Conservation (phyloP, 1,140 invertebrate species). For the Agrilus planipennis region DNA sequence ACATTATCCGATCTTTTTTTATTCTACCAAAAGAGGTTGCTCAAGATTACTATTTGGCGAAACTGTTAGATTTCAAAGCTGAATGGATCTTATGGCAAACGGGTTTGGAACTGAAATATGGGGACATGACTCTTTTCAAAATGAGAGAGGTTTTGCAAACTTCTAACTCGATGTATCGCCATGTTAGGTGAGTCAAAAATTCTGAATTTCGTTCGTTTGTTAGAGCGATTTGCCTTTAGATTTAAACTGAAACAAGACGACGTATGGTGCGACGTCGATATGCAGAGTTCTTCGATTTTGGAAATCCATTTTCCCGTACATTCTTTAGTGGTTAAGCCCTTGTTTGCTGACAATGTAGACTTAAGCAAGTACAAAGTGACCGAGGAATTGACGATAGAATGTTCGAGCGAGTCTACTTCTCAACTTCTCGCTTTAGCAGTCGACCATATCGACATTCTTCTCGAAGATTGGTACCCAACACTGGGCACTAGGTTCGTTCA, state of each 20-base stretch:
- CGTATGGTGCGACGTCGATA: conserved; percentile 71
- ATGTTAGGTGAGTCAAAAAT: conserved; percentile 25
- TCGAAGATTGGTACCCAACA: conserved; percentile 98
- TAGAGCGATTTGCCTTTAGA: neutral
- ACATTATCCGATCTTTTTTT: conserved; percentile 65
- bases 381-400: conserved; percentile 26
- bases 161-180: conserved; percentile 27
- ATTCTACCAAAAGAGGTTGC: conserved; percentile 48
- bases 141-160: conserved; percentile 62
- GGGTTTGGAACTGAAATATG: conserved; percentile 76
- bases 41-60: conserved; percentile 49
- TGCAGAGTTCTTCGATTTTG: conserved; percentile 70
- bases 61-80: conserved; percentile 55
- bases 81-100: conserved; percentile 96
- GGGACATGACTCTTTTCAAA: conserved; percentile 66
- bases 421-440: conserved; percentile 84
- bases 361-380: conserved; percentile 51
- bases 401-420: conserved; percentile 59
- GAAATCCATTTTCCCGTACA: conserved; percentile 80
- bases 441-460: conserved; percentile 89
- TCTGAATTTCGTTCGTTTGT: neutral
- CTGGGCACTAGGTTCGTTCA: conserved; percentile 88
- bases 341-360: conserved; percentile 40
- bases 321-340: conserved; percentile 55
- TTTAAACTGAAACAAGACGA: conserved; percentile 70